Conservation (phyloP, 2,113 vertebrate genomes). For the Onychostoma macrolepis region DNA sequence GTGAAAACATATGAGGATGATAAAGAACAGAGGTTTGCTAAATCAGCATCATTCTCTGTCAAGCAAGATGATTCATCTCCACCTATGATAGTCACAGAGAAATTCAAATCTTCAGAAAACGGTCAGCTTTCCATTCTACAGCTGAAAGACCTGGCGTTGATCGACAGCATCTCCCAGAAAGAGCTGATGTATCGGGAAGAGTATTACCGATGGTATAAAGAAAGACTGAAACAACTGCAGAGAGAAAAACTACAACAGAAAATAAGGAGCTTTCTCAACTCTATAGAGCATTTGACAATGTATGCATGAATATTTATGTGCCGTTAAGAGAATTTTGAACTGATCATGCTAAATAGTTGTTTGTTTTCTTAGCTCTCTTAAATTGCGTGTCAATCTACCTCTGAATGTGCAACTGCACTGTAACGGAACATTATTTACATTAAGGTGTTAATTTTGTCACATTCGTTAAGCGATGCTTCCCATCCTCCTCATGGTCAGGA, state of each 20-base stretch:
- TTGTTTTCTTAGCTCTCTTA: background rate
- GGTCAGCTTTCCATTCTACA: slow-evolving; percentile 69
- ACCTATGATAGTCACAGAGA: background rate
- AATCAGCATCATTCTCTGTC: slow-evolving; percentile 53
- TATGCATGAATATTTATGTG: background rate
- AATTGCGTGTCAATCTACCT: background rate
- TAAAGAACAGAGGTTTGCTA: slow-evolving; percentile 35
- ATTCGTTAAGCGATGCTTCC: slow-evolving; percentile 58
- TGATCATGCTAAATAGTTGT: too few species aligned
- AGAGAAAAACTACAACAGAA: slow-evolving; percentile 68
- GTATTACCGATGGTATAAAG: slow-evolving; percentile 60
- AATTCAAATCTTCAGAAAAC: slow-evolving; percentile 29
- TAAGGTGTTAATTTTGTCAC: background rate
- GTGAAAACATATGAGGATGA: background rate
- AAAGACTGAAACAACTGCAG: slow-evolving; percentile 60
- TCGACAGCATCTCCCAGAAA: slow-evolving; percentile 77
- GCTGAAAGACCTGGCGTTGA: slow-evolving; percentile 73
- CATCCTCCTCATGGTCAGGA: slow-evolving; percentile 65
- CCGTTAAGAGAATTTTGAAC: background rate
- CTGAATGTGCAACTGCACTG: background rate
- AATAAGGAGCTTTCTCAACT: slow-evolving; percentile 70
- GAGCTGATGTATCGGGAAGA: slow-evolving; percentile 65
- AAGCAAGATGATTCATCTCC: background rate
- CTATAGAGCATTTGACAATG: slow-evolving; percentile 55
- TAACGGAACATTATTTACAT: background rate